A percentile compares a stretch with the other conserved stretches of the same genome.
phyloP scores from a whole-genome alignment of 2,113 vertebrate genomes.

The Megaceryle maxima region DNA sequence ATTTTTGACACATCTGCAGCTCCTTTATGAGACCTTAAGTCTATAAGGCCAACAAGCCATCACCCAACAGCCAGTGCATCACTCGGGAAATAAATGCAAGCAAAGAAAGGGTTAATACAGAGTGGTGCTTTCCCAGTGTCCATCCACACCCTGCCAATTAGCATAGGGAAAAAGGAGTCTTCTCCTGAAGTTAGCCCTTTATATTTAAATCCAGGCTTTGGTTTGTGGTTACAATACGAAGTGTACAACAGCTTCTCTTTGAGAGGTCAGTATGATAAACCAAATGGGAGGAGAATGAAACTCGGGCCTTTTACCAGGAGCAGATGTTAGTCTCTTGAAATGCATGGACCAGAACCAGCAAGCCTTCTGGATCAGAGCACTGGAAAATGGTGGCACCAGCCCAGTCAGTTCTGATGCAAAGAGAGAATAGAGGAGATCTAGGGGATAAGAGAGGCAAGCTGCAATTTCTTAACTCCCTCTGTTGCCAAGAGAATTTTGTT shows the following conservation, averaged over 20 bases:
- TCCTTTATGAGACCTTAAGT: not conserved
- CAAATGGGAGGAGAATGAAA: not conserved
- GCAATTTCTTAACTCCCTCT: not conserved
- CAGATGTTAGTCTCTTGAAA: not conserved
- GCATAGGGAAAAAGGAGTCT: constrained; percentile 11
- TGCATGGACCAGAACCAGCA: not conserved
- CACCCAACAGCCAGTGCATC: not conserved
- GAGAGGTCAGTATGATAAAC: not conserved
- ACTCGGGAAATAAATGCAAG: not conserved
- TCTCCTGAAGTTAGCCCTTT: not conserved
- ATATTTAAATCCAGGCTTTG: not conserved
- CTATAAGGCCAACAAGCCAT: not conserved
- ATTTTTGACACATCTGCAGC: not conserved
- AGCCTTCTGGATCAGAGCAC: not conserved
- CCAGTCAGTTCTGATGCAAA: not conserved
- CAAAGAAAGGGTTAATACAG: not conserved
- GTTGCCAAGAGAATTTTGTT: constrained; percentile 8
- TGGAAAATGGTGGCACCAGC: not conserved
- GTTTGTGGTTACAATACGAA: constrained; percentile 7
- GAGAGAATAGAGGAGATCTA: not conserved
- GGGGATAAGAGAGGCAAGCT: not conserved
- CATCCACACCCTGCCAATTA: not conserved
- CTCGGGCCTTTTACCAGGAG: not conserved
- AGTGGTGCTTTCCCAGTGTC: not conserved
- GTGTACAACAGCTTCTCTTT: not conserved